Evolutionary conservation across 2,113 vertebrate genomes (phyloP).

Genomic region (Eublepharis macularius): DNA sequence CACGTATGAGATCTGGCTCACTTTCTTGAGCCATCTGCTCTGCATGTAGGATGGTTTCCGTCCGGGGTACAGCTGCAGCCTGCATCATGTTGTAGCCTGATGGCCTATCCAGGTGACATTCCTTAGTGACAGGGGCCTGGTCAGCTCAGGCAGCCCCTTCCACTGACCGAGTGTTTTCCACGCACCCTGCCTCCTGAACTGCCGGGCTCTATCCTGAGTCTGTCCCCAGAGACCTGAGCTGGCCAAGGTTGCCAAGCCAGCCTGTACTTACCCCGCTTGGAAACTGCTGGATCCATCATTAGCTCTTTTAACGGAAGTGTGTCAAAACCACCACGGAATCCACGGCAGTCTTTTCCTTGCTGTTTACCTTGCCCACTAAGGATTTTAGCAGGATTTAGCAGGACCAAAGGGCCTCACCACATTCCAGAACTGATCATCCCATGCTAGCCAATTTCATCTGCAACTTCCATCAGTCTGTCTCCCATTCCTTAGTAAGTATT

Average conservation of each 20-base stretch:
- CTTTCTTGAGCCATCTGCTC: background rate
- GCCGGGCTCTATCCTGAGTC: background rate
- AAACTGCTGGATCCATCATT: background rate
- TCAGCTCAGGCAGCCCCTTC: background rate
- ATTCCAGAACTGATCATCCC: background rate
- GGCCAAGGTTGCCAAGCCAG: background rate
- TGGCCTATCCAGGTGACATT: background rate
- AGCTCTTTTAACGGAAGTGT: background rate
- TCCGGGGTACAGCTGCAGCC: background rate
- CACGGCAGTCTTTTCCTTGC: background rate
- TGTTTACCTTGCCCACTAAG: background rate
- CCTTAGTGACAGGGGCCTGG: background rate
- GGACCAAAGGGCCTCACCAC: background rate
- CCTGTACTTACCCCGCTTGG: background rate
- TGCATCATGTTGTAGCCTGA: too few species aligned
- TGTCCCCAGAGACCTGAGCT: too few species aligned
- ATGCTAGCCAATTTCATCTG: accelerated
- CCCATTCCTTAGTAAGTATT: background rate
- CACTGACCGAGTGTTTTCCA: background rate
- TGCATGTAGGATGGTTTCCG: too few species aligned
- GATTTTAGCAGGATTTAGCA: background rate
- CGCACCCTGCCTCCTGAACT: background rate
- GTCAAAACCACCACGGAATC: background rate
- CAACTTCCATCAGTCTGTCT: background rate
- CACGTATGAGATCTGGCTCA: too few species aligned